Evolutionary conservation across 2,797 vertebrate genomes (phyloP), one percentile per base, ranked within the genome.

Genomic region (Scolopax bukidnonensis): DNA sequence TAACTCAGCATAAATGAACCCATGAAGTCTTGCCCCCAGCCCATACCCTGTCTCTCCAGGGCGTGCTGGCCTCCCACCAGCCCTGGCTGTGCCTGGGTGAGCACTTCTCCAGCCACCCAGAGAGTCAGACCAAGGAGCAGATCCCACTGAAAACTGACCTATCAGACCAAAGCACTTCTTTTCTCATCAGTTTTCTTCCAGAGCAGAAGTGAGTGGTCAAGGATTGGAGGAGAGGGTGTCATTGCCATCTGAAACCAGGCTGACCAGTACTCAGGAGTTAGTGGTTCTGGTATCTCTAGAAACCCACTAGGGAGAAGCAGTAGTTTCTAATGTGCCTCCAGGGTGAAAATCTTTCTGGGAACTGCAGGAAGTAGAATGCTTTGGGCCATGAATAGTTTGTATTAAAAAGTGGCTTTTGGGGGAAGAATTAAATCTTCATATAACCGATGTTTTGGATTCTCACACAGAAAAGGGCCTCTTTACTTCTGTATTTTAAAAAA

Each of bases 31-130:
- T 83, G 16, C 6, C 30, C 50, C 24, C 4, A 7, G 30, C 77
- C 47, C 30, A 6, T 16, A 8, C 25, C 19, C 25, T 9, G 2
- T 13, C 5, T 21, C 11, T 32, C 36, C 0, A 1, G 51, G 73
- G 25, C 16, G 40, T 30, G 10, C 27, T 13, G 64, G 38, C 13
- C n/a, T 70, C 57, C 63, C 41, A 4, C 40, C n/a, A 51, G 33
- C 23, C 18, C 47, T 38, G 47, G 24, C 40, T 53, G 9, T 59
- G 38, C 43, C 28, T 19, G n/a, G 36, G 16, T 59, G 51, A 77
- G 4, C 18, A 11, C 5, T 30, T 68, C 76, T 64, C 56, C 80
- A 83, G 50, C 32, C 70, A 19, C 70, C 20, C 12, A 4, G 33
- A n/a, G 43, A 41, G 33, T n/a, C 36, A 36, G 41, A 33, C 33